These are phyloP conservation scores for Opisthocomus hoazin DNA, from an alignment of 2,113 vertebrate species.

Conservation along the genomic window DNA sequence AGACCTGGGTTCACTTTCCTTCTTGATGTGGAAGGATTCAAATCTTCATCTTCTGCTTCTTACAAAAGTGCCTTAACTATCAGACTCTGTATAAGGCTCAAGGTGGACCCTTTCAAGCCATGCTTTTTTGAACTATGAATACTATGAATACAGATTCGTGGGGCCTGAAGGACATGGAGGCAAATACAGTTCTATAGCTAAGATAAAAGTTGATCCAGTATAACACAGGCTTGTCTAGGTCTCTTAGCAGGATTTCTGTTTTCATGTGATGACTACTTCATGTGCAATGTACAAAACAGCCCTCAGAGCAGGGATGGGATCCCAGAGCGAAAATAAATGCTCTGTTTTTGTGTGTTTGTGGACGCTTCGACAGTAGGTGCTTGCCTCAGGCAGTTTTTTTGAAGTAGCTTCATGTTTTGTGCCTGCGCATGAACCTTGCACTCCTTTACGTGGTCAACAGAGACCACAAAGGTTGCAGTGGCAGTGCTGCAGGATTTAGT, in stretches of 20 bases:
- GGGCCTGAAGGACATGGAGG: background rate
- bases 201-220: background rate
- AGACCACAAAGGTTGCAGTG: background rate
- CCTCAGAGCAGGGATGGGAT: background rate
- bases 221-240: background rate
- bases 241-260: background rate
- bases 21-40: background rate
- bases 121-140: background rate
- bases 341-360: background rate
- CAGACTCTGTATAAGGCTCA: background rate
- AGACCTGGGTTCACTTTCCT: background rate
- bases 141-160: fast-evolving
- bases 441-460: background rate
- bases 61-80: background rate
- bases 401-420: background rate
- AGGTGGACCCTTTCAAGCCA: background rate
- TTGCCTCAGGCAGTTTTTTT: conserved; percentile 3
- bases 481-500: background rate
- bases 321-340: background rate
- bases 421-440: background rate
- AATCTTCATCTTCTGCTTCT: background rate
- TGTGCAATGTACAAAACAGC: background rate
- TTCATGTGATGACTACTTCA: background rate
- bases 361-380: background rate
- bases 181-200: background rate